A percentile compares a stretch with the other conserved stretches of the same genome.
Evolutionary conservation across 1,140 invertebrate genomes (phyloP).

Genomic region (Vanessa tameamea): DNA sequence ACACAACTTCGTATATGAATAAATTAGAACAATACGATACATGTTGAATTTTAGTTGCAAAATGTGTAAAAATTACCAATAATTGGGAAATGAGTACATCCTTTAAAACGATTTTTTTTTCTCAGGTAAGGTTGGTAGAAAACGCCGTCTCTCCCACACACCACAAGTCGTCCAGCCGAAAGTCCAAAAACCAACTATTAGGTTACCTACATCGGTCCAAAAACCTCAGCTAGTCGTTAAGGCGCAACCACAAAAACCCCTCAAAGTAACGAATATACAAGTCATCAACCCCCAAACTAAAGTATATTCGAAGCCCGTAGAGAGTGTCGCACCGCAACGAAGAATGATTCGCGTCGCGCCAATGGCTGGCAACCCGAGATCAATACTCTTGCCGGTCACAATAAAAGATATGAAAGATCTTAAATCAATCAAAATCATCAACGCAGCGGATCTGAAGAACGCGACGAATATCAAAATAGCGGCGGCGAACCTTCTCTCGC

Average conservation of each 20-base stretch:
- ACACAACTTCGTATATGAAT: not conserved
- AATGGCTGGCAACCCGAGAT: constrained; percentile 82
- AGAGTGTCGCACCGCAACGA: constrained; percentile 71
- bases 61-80: too few species aligned
- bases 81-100: not conserved
- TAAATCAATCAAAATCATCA: constrained; percentile 87
- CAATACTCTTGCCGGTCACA: constrained; percentile 85
- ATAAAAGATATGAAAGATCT: constrained; percentile 85
- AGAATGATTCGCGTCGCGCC: constrained; percentile 81
- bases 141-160: constrained; percentile 69
- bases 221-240: constrained; percentile 74
- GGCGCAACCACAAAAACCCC: constrained; percentile 69
- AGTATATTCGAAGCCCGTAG: constrained; percentile 70
- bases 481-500: constrained; percentile 74
- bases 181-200: constrained; percentile 69
- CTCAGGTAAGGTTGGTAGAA: constrained; percentile 64
- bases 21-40: not conserved
- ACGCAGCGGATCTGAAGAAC: constrained; percentile 82
- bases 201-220: constrained; percentile 50
- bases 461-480: constrained; percentile 80
- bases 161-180: constrained; percentile 69
- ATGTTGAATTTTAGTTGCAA: not conserved
- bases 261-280: constrained; percentile 73
- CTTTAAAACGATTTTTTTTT: constrained; percentile 1
- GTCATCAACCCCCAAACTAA: constrained; percentile 69